Conservation (phyloP, 2,888 invertebrate genomes). For the Melikaiella ostensackeni region DNA sequence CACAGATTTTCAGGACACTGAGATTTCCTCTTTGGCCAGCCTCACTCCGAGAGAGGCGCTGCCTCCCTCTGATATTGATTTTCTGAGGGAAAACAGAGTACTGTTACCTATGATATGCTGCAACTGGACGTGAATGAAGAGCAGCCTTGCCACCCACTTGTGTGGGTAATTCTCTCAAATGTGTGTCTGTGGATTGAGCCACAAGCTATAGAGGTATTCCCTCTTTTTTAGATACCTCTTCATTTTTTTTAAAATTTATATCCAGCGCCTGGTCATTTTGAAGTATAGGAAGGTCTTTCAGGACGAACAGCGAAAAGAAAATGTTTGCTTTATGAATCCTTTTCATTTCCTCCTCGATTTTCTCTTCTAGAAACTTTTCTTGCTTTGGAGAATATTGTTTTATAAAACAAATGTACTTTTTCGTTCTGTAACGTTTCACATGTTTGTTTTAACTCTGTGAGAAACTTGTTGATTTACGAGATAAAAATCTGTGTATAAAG, state of each 20-base stretch:
- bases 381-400: neutral
- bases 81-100: conserved; percentile 70
- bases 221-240: neutral
- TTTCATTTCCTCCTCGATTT: neutral
- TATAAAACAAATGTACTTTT: neutral
- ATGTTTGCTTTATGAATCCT: neutral
- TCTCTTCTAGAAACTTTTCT: neutral
- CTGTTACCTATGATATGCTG: conserved; percentile 69
- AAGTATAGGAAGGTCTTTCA: neutral
- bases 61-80: conserved; percentile 75
- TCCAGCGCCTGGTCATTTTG: neutral
- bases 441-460: too few species aligned
- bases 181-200: neutral
- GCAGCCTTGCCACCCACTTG: neutral
- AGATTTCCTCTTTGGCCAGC: conserved; percentile 71
- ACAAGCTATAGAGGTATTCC: neutral
- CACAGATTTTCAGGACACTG: conserved; percentile 74
- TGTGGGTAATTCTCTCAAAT: neutral
- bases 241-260: neutral
- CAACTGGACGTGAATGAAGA: conserved; percentile 47
- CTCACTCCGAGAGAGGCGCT: conserved; percentile 72
- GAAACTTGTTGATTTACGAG: too few species aligned
- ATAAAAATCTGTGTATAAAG: too few species aligned
- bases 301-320: neutral
- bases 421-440: too few species aligned